Conservation (phyloP, 2,888 invertebrate species). For the Theodoxus fluviatilis region DNA sequence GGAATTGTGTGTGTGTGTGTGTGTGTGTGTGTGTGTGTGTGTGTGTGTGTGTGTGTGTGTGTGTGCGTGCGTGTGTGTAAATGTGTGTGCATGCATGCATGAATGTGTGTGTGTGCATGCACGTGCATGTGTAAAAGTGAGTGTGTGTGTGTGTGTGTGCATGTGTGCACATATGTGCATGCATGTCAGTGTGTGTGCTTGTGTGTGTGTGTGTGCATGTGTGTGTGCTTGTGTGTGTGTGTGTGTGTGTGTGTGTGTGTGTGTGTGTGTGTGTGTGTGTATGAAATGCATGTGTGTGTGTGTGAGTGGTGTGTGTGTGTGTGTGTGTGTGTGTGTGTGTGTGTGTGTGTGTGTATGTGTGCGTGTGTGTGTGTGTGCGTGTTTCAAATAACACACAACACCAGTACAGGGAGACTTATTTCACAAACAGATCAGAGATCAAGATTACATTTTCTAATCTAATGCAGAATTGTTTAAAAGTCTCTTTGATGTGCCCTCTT, state of each 20-base stretch:
- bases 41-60: slow-evolving; percentile 18
- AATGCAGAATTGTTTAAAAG: too few species aligned
- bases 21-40: neutral
- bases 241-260: slow-evolving; percentile 18
- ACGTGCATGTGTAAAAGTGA: neutral
- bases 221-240: slow-evolving; percentile 8
- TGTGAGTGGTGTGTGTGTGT: neutral
- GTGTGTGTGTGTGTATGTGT: neutral
- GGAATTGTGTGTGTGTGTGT: too few species aligned
- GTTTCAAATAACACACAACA: neutral
- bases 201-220: neutral
- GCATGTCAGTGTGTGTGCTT: neutral
- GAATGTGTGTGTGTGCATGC: neutral
- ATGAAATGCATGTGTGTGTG: neutral
- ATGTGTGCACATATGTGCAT: neutral
- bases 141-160: slow-evolving; percentile 6
- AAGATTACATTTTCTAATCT: too few species aligned
- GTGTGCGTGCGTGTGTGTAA: slow-evolving; percentile 1
- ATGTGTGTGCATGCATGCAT: neutral
- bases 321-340: slow-evolving; percentile 14
- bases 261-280: slow-evolving; percentile 16
- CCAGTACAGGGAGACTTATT: too few species aligned
- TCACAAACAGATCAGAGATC: too few species aligned
- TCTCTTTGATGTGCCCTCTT: too few species aligned
- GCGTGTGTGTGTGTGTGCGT: neutral